A percentile compares a stretch with the other conserved stretches of the same genome.
Evolutionary conservation across 2,888 invertebrate species (phyloP).

Genomic region (Eupithecia exiguata): DNA sequence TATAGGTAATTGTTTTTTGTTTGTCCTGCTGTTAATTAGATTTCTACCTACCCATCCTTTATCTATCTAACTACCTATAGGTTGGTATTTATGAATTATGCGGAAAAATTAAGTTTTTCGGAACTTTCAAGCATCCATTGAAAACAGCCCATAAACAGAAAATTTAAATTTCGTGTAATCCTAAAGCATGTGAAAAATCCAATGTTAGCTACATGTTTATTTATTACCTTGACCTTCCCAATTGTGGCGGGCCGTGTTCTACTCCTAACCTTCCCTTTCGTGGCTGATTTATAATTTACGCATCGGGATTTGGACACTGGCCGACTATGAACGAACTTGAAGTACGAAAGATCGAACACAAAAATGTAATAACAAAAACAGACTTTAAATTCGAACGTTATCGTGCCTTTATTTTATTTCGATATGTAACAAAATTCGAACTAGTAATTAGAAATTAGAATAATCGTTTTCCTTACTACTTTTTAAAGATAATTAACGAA

Average conservation of each 20-base stretch:
- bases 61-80: background rate
- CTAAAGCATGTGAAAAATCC: background rate
- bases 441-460: background rate
- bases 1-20: conserved; percentile 15
- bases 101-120: background rate
- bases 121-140: background rate
- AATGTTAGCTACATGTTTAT: conserved; percentile 5
- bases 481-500: background rate
- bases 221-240: conserved; percentile 44
- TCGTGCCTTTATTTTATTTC: background rate
- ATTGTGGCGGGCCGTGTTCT: conserved; percentile 33
- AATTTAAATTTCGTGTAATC: background rate
- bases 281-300: conserved; percentile 43
- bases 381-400: background rate
- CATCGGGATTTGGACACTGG: conserved; percentile 36
- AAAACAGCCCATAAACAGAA: background rate
- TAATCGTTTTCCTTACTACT: background rate
- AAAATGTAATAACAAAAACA: background rate
- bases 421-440: background rate
- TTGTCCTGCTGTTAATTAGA: conserved; percentile 12
- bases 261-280: conserved; percentile 41
- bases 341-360: background rate
- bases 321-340: background rate
- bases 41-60: background rate
- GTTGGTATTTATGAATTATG: background rate